Conservation (phyloP, 2,888 invertebrate species). For the Alentia gelatinosa region DNA sequence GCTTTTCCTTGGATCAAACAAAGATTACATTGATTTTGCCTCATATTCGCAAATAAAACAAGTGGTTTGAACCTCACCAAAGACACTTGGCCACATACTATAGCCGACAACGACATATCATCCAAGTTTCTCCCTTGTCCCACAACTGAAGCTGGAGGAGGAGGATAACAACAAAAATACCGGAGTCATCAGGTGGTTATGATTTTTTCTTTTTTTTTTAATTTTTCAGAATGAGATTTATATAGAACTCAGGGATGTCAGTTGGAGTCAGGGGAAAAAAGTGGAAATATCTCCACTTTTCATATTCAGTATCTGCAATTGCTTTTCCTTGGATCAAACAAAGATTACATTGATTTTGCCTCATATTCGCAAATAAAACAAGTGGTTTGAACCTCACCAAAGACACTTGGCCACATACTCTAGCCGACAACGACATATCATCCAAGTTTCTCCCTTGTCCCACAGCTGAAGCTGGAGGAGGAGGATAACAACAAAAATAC, state of each 20-base stretch:
- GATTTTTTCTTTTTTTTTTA: background rate
- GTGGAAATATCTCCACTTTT: background rate
- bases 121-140: too few species aligned
- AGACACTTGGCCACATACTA: too few species aligned
- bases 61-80: too few species aligned
- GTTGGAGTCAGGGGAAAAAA: background rate
- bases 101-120: too few species aligned
- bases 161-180: background rate
- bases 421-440: too few species aligned
- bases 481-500: background rate
- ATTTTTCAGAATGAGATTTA: background rate
- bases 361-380: too few species aligned
- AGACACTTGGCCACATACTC: too few species aligned
- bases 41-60: too few species aligned
- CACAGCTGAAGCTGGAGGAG: slow-evolving; percentile 86
- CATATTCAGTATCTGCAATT: background rate
- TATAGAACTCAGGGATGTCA: background rate
- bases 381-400: too few species aligned
- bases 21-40: background rate
- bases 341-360: background rate
- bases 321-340: background rate
- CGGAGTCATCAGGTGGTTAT: background rate
- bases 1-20: background rate
- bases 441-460: too few species aligned
- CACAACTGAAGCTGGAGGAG: slow-evolving; percentile 86